Conservation (phyloP, 2,888 invertebrate genomes). For the Gryllus longicercus region DNA sequence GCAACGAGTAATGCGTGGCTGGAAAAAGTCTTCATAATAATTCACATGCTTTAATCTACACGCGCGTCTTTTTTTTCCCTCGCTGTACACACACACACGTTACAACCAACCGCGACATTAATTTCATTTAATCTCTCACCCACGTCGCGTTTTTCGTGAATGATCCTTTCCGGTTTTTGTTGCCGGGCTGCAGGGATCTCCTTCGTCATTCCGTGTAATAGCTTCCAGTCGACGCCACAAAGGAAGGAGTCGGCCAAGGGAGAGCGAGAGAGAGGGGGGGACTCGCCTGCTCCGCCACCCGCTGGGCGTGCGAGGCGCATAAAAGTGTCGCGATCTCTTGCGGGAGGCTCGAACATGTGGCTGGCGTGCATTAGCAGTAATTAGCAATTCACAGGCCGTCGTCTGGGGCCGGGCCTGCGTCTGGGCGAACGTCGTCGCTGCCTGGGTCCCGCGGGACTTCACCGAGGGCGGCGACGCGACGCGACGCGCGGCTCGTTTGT, state of each 20-base stretch:
- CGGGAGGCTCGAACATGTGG: background rate
- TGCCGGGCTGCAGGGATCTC: background rate
- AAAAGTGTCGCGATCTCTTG: no score
- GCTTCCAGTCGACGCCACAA: background rate
- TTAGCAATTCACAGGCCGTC: background rate
- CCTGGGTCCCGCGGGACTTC: background rate
- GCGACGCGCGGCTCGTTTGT: background rate
- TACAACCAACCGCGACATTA: background rate
- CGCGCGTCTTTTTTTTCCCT: background rate
- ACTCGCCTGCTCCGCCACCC: no score
- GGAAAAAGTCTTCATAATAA: background rate
- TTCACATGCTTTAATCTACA: background rate
- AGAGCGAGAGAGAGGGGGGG: no score
- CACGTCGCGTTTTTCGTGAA: background rate
- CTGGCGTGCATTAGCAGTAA: background rate
- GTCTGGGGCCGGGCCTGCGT: background rate
- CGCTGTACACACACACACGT: background rate
- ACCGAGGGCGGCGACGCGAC: background rate
- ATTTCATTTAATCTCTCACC: background rate
- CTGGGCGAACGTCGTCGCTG: background rate
- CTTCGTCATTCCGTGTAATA: background rate
- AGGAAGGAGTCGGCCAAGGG: no score
- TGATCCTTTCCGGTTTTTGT: background rate
- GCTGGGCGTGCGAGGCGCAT: no score
- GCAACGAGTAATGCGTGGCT: no score